Conservation (phyloP, 2,888 invertebrate genomes). For the Tenthredo notha region DNA sequence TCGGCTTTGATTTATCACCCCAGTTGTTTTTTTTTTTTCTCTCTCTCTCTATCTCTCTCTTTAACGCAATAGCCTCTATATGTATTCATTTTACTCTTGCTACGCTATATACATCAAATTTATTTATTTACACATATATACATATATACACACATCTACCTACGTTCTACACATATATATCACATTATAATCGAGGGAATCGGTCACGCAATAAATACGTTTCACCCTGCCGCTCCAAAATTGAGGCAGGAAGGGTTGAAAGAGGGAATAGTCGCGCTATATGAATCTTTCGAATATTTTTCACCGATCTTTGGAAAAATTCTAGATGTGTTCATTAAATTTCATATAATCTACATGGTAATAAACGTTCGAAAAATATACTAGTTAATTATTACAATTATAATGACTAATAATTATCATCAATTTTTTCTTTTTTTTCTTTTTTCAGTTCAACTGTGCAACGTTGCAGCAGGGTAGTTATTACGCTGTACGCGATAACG, state of each 20-base stretch:
- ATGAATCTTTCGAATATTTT: not conserved
- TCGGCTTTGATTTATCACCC: constrained; percentile 32
- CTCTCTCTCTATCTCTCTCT: too few relatives aligned
- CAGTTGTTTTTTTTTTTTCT: not conserved
- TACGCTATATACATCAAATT: not conserved
- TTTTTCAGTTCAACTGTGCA: not conserved
- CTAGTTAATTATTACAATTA: not conserved
- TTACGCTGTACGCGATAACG: not conserved
- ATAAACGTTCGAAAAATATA: not conserved
- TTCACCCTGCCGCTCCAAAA: not conserved
- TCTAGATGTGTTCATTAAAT: not conserved
- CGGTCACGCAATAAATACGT: not conserved
- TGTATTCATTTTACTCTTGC: not conserved
- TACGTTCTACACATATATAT: not conserved
- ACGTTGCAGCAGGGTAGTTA: not conserved
- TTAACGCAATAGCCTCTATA: not conserved
- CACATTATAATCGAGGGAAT: not conserved
- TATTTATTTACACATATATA: not conserved
- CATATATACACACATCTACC: not conserved
- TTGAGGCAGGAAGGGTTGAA: not conserved
- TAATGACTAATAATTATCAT: not conserved
- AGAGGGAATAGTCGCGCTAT: not conserved
- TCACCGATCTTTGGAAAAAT: not conserved
- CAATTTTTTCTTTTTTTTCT: too few relatives aligned
- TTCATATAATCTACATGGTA: not conserved